These are phyloP conservation scores for Mimumesa dahlbomi DNA, from an alignment of 2,888 invertebrate genomes.

Conservation along the genomic window DNA sequence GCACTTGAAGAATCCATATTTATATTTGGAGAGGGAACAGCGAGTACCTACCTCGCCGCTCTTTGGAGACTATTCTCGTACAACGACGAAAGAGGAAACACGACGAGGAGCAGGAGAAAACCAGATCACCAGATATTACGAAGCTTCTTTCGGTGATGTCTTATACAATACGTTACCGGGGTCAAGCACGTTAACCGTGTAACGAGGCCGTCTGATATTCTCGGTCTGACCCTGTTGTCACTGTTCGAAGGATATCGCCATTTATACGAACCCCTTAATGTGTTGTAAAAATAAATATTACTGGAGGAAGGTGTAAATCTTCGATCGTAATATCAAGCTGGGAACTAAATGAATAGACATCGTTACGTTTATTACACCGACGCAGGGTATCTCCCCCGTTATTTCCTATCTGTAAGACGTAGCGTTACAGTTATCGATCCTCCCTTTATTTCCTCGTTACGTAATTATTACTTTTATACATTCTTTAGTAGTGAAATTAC, in stretches of 20 bases:
- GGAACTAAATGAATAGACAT: neutral
- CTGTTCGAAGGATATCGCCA: constrained; percentile 33
- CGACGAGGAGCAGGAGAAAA: constrained; percentile 9
- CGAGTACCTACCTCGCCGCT: neutral
- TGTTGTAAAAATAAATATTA: neutral
- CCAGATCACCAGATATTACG: constrained; percentile 26
- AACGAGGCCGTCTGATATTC: constrained; percentile 16
- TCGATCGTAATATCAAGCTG: neutral
- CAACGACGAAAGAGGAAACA: constrained; percentile 1
- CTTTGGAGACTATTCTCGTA: constrained; percentile 29
- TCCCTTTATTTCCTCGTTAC: too few species aligned
- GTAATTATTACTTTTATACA: too few species aligned
- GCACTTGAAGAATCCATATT: constrained; percentile 10
- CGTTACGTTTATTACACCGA: neutral
- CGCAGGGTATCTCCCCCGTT: neutral
- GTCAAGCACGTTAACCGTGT: constrained; percentile 23
- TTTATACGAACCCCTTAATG: constrained; percentile 1
- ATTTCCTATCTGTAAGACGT: neutral
- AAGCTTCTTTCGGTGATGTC: constrained; percentile 26
- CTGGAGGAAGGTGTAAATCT: neutral
- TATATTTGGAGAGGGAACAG: constrained; percentile 9
- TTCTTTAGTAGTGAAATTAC: too few species aligned
- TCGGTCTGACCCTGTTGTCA: constrained; percentile 1
- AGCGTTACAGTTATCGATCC: neutral
- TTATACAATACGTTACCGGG: constrained; percentile 21